These are phyloP conservation scores for Micromys minutus DNA, from an alignment of 2,113 vertebrate genomes.

Conservation along the genomic window DNA sequence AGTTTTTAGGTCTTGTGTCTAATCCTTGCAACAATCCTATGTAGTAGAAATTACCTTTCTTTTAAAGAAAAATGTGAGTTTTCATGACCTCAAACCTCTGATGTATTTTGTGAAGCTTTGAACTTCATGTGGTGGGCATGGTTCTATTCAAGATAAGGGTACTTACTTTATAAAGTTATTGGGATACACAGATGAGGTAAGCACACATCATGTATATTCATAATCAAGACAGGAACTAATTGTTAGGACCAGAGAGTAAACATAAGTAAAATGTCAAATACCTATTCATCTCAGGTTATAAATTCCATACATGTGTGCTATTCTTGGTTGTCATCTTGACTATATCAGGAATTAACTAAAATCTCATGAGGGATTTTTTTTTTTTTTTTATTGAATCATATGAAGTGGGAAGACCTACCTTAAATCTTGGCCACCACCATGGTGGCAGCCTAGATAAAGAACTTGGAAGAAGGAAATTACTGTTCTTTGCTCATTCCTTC, in stretches of 20 bases:
- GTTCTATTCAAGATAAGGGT: not conserved
- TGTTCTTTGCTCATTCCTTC: too few relatives aligned
- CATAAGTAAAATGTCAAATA: constrained; percentile 35
- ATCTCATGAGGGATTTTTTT: not conserved
- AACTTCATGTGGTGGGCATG: constrained; percentile 18
- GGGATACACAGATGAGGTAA: constrained; percentile 8
- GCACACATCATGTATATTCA: not conserved
- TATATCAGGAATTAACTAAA: not conserved
- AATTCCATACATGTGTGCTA: not conserved
- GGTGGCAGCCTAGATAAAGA: not conserved
- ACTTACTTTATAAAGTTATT: not conserved
- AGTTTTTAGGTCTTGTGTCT: constrained; percentile 49
- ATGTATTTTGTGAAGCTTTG: not conserved
- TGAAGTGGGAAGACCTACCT: not conserved
- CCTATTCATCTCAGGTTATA: not conserved
- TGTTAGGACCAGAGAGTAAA: constrained; percentile 15
- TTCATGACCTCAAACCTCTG: not conserved
- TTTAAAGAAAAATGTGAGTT: constrained; percentile 40
- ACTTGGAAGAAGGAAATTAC: not conserved
- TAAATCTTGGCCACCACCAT: not conserved
- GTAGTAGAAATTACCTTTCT: constrained; percentile 20
- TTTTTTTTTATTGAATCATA: not conserved
- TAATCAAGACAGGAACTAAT: not conserved
- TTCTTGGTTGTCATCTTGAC: not conserved
- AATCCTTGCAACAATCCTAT: constrained; percentile 23